Evolutionary conservation across 1,140 invertebrate species (phyloP).

Genomic region (Lordiphosa stackelbergi): DNA sequence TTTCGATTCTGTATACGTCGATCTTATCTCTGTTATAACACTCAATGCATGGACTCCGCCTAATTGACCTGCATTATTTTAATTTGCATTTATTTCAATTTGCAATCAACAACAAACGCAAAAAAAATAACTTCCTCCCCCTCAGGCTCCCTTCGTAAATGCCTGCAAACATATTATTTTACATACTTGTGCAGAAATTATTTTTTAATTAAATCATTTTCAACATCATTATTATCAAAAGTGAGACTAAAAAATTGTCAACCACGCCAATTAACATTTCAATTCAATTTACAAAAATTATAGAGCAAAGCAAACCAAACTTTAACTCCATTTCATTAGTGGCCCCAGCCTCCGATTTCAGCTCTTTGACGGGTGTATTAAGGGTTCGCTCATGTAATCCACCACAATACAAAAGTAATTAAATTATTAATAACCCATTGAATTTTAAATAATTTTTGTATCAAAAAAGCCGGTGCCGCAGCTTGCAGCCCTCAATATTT

Average conservation of each 20-base stretch:
- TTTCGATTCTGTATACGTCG: too few species aligned
- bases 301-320: conserved; percentile 53
- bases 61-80: background rate
- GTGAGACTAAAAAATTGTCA: conserved; percentile 21
- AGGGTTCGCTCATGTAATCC: conserved; percentile 63
- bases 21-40: background rate
- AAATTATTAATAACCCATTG: conserved; percentile 76
- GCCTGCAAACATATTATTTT: conserved; percentile 20
- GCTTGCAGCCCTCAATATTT: conserved; percentile 11
- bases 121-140: background rate
- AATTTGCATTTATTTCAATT: conserved; percentile 28
- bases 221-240: conserved; percentile 57
- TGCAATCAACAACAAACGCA: conserved; percentile 17
- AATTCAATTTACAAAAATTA: conserved; percentile 71
- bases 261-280: conserved; percentile 62
- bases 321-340: conserved; percentile 70
- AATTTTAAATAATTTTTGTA: conserved; percentile 68
- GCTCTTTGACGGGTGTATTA: conserved; percentile 49
- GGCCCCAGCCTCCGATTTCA: conserved; percentile 18
- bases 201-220: conserved; percentile 60
- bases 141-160: conserved; percentile 3
- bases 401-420: conserved; percentile 75
- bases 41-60: background rate
- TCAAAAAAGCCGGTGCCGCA: conserved; percentile 14
- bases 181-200: conserved; percentile 6